Conservation (phyloP, 2,113 vertebrate genomes). For the Neolamprologus caudopunctatus region DNA sequence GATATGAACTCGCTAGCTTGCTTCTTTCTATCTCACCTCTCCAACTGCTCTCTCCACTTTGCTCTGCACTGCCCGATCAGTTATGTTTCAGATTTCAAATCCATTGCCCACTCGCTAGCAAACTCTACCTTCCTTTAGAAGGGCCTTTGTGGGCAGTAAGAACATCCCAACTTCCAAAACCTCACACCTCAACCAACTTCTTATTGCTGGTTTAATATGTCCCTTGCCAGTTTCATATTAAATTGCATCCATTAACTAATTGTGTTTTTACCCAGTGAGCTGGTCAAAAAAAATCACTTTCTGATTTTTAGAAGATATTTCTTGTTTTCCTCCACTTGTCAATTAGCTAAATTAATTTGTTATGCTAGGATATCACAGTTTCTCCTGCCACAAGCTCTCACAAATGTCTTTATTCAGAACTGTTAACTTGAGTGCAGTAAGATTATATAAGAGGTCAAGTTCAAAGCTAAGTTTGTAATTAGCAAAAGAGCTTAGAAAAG, state of each 20-base stretch:
- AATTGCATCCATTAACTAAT: not conserved
- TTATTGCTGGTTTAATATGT: not conserved
- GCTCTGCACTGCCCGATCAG: not conserved
- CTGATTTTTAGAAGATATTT: not conserved
- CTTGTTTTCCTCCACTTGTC: not conserved
- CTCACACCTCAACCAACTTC: not conserved
- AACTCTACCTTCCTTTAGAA: not conserved
- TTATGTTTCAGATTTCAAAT: not conserved
- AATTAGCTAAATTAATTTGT: not conserved
- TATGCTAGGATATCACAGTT: not conserved
- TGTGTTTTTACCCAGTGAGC: not conserved
- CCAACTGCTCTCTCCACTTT: not conserved
- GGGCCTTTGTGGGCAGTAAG: not conserved
- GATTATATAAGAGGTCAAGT: not conserved
- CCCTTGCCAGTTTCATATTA: not conserved
- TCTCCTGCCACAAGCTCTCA: not conserved
- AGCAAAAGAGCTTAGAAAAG: not conserved
- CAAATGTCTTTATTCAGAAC: not conserved
- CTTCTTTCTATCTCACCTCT: not conserved
- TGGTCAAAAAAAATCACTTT: not conserved
- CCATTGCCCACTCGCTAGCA: accelerated
- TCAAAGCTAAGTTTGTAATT: not conserved
- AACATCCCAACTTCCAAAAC: not conserved
- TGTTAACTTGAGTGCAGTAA: not conserved
- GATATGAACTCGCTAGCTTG: accelerated